Evolutionary conservation across 2,797 vertebrate genomes (phyloP).

Genomic region (Lates japonicus): DNA sequence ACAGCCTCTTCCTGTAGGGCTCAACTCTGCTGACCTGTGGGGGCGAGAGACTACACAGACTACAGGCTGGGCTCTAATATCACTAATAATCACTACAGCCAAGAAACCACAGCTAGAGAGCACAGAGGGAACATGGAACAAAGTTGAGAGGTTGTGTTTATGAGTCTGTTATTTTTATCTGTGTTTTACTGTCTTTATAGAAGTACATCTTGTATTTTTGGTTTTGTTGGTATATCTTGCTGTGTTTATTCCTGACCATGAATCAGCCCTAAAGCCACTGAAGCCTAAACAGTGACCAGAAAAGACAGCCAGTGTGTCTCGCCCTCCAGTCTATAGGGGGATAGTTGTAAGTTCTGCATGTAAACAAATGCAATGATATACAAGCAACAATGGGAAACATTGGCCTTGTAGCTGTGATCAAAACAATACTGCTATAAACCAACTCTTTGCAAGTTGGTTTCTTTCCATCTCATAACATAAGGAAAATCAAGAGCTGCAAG

Average conservation of each 20-base stretch:
- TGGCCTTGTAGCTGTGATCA: background rate
- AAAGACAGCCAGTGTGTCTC: conserved; percentile 11
- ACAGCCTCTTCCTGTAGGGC: conserved; percentile 57
- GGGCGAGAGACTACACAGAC: conserved; percentile 59
- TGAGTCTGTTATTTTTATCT: conserved; percentile 28
- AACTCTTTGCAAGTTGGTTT: conserved; percentile 12
- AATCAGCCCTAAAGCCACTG: conserved; percentile 37
- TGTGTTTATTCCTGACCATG: conserved; percentile 29
- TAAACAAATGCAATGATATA: conserved; percentile 41
- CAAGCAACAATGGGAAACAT: conserved; percentile 9
- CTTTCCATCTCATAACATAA: background rate
- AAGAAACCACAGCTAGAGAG: conserved; percentile 46
- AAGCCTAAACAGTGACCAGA: conserved; percentile 45
- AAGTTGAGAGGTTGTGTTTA: conserved; percentile 25
- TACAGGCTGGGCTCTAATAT: conserved; percentile 60
- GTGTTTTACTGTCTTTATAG: conserved; percentile 5
- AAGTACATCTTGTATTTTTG: conserved; percentile 27
- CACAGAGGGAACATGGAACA: conserved; percentile 11
- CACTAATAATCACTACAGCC: conserved; percentile 66
- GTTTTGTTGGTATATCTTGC: conserved; percentile 15
- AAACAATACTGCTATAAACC: conserved; percentile 5
- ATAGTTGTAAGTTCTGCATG: conserved; percentile 2
- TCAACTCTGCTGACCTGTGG: conserved; percentile 65
- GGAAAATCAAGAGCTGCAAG: background rate
- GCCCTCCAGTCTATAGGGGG: background rate